Evolutionary conservation across 2,113 vertebrate genomes (phyloP).

Genomic region (Steatornis caripensis): DNA sequence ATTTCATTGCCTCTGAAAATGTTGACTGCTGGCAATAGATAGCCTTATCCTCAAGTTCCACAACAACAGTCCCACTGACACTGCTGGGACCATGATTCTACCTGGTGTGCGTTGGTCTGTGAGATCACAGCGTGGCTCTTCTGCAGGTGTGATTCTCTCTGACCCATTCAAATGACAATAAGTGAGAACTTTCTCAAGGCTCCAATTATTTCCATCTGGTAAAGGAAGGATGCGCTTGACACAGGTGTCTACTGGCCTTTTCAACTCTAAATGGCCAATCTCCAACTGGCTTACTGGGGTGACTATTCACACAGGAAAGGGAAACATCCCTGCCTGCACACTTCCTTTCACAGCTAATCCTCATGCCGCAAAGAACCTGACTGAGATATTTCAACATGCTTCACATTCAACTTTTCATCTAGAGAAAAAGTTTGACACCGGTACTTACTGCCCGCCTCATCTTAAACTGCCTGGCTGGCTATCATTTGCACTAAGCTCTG

Average conservation of each 20-base stretch:
- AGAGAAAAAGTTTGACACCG: neutral
- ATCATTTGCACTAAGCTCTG: neutral
- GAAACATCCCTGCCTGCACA: neutral
- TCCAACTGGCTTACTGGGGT: neutral
- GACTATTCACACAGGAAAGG: neutral
- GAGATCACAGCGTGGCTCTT: neutral
- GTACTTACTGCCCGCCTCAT: neutral
- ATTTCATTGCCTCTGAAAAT: neutral
- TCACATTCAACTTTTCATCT: neutral
- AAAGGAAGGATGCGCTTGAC: constrained; percentile 36
- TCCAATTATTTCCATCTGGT: neutral
- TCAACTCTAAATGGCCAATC: neutral
- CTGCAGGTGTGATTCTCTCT: neutral
- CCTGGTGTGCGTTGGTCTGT: neutral
- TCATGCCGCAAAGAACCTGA: neutral
- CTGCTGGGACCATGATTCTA: neutral
- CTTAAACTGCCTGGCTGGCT: neutral
- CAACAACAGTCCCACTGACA: neutral
- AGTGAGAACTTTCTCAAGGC: constrained; percentile 1
- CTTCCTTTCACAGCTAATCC: neutral
- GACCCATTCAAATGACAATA: neutral
- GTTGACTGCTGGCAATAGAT: neutral
- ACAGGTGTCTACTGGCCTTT: constrained; percentile 46
- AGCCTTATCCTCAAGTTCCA: neutral
- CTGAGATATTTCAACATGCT: neutral